These are phyloP conservation scores for Vireo griseus DNA, from an alignment of 2,797 vertebrate genomes.

Conservation along the genomic window DNA sequence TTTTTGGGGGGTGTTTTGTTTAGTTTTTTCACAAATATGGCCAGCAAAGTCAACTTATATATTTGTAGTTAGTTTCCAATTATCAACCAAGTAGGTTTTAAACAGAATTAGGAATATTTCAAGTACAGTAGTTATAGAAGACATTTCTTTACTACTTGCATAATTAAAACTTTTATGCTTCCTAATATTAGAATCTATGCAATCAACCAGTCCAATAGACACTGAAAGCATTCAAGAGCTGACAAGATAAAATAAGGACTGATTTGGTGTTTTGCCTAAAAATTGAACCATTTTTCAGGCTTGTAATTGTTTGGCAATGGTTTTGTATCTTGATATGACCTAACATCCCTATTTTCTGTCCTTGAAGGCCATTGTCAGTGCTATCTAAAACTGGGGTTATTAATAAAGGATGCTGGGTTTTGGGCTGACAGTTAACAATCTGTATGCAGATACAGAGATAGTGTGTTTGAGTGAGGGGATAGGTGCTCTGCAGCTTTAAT, in stretches of 20 bases:
- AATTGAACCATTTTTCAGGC: background rate
- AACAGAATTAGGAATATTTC: background rate
- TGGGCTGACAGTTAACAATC: background rate
- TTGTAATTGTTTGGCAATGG: background rate
- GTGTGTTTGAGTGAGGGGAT: background rate
- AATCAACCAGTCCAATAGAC: background rate
- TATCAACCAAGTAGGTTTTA: background rate
- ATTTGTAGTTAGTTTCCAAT: background rate
- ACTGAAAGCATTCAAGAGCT: background rate
- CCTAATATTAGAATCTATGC: background rate
- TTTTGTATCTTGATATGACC: background rate
- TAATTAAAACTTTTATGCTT: background rate
- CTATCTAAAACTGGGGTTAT: background rate
- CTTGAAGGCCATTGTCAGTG: background rate
- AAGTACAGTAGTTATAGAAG: background rate
- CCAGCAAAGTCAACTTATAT: background rate
- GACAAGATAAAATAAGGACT: background rate
- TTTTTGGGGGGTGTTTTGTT: background rate
- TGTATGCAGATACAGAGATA: background rate
- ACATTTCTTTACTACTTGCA: background rate
- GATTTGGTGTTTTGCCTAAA: background rate
- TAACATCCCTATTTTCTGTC: background rate
- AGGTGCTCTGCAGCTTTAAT: background rate
- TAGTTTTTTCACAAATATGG: background rate
- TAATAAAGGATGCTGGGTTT: background rate